Evolutionary conservation across 2,113 vertebrate genomes (phyloP).

Genomic region (Dipodomys merriami): DNA sequence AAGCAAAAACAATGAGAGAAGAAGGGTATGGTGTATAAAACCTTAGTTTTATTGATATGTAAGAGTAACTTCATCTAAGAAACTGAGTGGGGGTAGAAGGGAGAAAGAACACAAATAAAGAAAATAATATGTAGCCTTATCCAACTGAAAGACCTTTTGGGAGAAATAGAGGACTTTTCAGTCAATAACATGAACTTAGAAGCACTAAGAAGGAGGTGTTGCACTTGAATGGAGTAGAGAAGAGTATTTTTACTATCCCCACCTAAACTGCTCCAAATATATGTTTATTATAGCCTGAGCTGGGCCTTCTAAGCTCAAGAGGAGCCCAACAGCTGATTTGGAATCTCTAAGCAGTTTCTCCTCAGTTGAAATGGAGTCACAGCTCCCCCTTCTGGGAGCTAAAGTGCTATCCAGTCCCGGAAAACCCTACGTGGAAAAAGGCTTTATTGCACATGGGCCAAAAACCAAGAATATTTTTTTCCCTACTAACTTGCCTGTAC

Average conservation of each 20-base stretch:
- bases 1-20: background rate
- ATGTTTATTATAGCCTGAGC: background rate
- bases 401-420: conserved; percentile 41
- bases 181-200: conserved; percentile 46
- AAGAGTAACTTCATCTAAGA: background rate
- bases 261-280: background rate
- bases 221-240: background rate
- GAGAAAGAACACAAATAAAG: background rate
- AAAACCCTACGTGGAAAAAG: conserved; percentile 40
- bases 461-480: background rate
- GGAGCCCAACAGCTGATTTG: conserved; percentile 65
- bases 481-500: background rate
- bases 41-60: background rate
- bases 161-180: background rate
- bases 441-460: conserved; percentile 31
- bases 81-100: background rate
- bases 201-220: background rate
- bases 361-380: conserved; percentile 82
- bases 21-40: background rate
- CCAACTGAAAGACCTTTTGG: background rate
- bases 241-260: background rate
- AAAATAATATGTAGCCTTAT: background rate
- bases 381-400: conserved; percentile 88
- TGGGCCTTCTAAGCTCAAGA: conserved; percentile 57
- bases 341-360: conserved; percentile 44